Evolutionary conservation across 2,113 vertebrate genomes (phyloP).

Genomic region (Pteropus alecto): DNA sequence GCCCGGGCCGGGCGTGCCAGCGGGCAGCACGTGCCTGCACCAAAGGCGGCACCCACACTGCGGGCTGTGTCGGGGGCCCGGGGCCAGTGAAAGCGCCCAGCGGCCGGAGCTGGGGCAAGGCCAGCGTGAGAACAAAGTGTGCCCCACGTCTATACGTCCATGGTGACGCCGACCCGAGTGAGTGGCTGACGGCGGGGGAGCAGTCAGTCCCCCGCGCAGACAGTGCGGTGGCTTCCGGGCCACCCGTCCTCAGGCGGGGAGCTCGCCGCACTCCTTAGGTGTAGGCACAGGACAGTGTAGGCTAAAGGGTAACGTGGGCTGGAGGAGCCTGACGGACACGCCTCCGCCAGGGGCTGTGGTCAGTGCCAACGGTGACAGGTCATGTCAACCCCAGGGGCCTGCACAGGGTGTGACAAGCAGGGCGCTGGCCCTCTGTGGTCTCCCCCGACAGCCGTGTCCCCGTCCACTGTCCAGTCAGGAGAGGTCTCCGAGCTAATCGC

Average conservation of each 20-base stretch:
- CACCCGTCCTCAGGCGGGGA: accelerated
- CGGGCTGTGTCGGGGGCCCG: too few relatives aligned
- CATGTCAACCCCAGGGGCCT: too few relatives aligned
- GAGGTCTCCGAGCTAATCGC: background rate
- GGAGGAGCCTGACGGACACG: background rate
- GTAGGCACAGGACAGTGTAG: background rate
- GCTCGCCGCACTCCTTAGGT: background rate
- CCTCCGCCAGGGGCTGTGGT: accelerated
- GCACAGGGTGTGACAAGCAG: too few relatives aligned
- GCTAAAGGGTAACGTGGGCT: background rate
- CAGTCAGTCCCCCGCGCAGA: background rate
- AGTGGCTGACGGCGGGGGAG: too few relatives aligned
- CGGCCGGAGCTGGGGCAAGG: background rate
- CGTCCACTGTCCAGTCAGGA: background rate
- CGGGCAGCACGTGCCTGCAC: background rate
- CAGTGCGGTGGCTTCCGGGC: accelerated
- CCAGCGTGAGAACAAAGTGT: background rate
- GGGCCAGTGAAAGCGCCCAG: background rate
- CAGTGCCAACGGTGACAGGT: accelerated
- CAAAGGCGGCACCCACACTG: accelerated
- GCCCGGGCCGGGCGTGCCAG: background rate
- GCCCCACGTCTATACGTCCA: accelerated
- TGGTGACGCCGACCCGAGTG: background rate
- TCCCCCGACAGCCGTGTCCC: background rate
- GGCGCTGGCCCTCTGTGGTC: background rate